Conservation (phyloP, 2,797 vertebrate genomes). For the Lacerta bilineata region DNA sequence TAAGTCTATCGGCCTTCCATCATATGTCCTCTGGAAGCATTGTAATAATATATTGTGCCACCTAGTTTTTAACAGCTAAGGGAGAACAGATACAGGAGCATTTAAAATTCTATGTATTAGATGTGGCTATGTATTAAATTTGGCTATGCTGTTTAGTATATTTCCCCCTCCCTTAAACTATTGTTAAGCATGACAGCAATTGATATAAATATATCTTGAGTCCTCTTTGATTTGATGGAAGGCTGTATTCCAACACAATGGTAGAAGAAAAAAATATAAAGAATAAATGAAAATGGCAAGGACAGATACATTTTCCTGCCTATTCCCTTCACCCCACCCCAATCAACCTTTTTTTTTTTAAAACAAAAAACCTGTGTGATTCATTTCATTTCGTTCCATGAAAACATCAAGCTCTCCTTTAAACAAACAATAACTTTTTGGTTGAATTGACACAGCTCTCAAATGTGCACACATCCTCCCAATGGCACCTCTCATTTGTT, state of each 20-base stretch:
- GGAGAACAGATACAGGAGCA: background rate
- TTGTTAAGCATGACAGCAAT: background rate
- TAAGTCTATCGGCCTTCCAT: background rate
- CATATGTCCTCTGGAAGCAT: background rate
- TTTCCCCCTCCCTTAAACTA: background rate
- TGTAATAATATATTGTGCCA: too few species aligned
- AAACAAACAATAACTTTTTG: slow-evolving; percentile 41
- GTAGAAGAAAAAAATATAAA: background rate
- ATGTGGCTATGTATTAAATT: background rate
- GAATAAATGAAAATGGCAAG: background rate
- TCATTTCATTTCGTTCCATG: background rate
- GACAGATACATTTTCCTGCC: background rate
- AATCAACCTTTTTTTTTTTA: background rate
- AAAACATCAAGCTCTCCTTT: slow-evolving; percentile 48
- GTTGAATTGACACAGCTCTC: background rate
- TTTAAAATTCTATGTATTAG: background rate
- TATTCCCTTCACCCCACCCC: background rate
- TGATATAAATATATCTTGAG: background rate
- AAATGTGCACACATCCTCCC: background rate
- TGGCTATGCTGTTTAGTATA: background rate
- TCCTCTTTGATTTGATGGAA: background rate
- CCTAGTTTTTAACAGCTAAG: too few species aligned
- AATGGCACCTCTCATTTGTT: slow-evolving; percentile 5
- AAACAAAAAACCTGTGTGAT: too few species aligned
- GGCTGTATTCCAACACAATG: background rate